A percentile compares a stretch with the other conserved stretches of the same genome.
Evolutionary conservation across 2,797 vertebrate species (phyloP).

Genomic region (Florisuga fusca): DNA sequence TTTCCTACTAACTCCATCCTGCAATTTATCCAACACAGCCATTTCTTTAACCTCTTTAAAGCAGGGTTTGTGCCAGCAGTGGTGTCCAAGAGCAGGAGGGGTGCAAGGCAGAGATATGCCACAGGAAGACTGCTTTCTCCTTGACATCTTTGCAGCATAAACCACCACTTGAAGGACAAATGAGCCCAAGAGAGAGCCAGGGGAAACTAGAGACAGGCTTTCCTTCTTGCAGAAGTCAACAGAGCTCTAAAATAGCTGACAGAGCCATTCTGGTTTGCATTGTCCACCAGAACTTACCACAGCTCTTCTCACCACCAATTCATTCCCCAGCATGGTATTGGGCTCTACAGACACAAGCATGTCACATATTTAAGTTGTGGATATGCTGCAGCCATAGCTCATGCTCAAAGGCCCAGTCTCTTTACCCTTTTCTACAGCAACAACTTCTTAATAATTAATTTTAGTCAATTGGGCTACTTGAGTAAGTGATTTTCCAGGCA

Average conservation of each 20-base stretch:
- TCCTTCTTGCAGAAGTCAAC: conserved; percentile 5
- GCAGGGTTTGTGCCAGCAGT: background rate
- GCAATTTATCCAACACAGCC: background rate
- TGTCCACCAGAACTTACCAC: background rate
- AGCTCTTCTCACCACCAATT: background rate
- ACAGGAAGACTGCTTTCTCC: background rate
- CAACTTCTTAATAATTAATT: background rate
- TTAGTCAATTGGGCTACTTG: background rate
- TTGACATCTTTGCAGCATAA: background rate
- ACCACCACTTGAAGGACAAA: background rate
- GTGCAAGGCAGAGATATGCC: background rate
- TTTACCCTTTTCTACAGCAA: background rate
- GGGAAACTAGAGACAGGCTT: background rate
- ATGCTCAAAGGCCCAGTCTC: background rate
- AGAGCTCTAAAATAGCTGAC: background rate
- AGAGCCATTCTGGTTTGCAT: background rate
- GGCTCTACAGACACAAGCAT: background rate
- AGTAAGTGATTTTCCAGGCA: background rate
- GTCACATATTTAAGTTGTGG: background rate
- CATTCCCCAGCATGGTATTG: background rate
- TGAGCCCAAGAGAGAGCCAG: background rate
- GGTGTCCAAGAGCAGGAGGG: background rate
- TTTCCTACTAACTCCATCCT: conserved; percentile 31
- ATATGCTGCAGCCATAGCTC: background rate
- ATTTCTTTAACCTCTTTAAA: conserved; percentile 40